A percentile compares a stretch with the other conserved stretches of the same genome.
These are phyloP conservation scores for Chrysomela aeneicollis DNA, from an alignment of 2,888 invertebrate species.

Conservation along the genomic window DNA sequence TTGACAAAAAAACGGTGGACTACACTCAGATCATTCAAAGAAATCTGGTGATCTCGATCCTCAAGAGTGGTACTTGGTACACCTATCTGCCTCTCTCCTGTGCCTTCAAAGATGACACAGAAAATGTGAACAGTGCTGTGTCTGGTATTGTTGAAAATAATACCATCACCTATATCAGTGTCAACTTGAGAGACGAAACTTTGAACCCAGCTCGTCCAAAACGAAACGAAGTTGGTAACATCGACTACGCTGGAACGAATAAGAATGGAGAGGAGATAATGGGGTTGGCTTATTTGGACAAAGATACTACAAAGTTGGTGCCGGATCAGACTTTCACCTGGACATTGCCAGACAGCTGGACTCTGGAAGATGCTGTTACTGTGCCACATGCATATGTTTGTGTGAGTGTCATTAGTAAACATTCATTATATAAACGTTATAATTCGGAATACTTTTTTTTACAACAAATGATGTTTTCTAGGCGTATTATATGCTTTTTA, in stretches of 20 bases:
- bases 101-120: conserved; percentile 45
- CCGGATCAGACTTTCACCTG: conserved; percentile 65
- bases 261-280: conserved; percentile 69
- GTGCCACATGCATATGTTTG: conserved; percentile 83
- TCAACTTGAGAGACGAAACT: conserved; percentile 57
- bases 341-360: conserved; percentile 77
- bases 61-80: conserved; percentile 63
- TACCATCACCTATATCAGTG: conserved; percentile 53
- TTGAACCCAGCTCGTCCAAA: conserved; percentile 44
- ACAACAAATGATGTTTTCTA: conserved; percentile 50
- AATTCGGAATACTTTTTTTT: not conserved
- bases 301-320: conserved; percentile 51
- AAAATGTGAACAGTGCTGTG: not conserved
- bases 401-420: conserved; percentile 55
- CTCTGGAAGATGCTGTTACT: conserved; percentile 77
- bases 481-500: conserved; percentile 59
- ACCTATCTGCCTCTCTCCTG: conserved; percentile 51
- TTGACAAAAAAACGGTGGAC: conserved; percentile 68
- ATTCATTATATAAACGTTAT: not conserved
- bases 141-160: conserved; percentile 44
- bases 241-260: conserved; percentile 56
- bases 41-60: conserved; percentile 82
- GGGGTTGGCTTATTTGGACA: conserved; percentile 67
- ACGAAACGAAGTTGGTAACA: conserved; percentile 54
- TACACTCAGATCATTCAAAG: conserved; percentile 72